Evolutionary conservation across 2,888 invertebrate genomes (phyloP).

Genomic region (Dione vanillae): DNA sequence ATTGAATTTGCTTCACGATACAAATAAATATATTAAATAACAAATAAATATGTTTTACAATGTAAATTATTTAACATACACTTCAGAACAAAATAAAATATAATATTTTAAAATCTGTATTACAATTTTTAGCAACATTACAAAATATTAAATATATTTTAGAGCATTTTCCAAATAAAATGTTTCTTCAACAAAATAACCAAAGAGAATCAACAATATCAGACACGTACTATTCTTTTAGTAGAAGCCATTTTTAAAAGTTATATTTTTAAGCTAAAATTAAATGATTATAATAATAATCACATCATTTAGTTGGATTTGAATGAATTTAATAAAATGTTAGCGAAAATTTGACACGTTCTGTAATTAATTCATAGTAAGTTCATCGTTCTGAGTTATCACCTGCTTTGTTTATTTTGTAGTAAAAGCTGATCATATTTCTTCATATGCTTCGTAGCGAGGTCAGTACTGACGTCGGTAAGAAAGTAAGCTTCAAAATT

Average conservation of each 20-base stretch:
- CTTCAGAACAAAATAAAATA: no score
- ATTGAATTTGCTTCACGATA: no score
- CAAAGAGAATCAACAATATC: no score
- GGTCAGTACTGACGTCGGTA: constrained; percentile 71
- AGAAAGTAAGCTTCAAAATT: constrained; percentile 82
- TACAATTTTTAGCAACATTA: not conserved
- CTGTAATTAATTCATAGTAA: not conserved
- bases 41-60: no score
- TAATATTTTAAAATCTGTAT: no score
- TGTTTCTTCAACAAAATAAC: no score
- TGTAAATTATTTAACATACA: no score
- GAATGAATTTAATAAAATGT: not conserved
- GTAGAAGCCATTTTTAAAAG: no score
- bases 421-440: constrained; percentile 66
- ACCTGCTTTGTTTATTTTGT: constrained; percentile 29
- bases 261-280: not conserved
- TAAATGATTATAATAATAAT: not conserved
- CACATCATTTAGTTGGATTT: not conserved
- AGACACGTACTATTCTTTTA: no score
- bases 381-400: not conserved
- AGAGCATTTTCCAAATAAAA: no score
- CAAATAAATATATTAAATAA: no score
- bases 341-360: not conserved
- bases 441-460: constrained; percentile 74
- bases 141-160: not conserved